Evolutionary conservation across 23 tunicate genomes (phyloP), one percentile per base, ranked within the genome.

Genomic region (Halocynthia roretzi): DNA sequence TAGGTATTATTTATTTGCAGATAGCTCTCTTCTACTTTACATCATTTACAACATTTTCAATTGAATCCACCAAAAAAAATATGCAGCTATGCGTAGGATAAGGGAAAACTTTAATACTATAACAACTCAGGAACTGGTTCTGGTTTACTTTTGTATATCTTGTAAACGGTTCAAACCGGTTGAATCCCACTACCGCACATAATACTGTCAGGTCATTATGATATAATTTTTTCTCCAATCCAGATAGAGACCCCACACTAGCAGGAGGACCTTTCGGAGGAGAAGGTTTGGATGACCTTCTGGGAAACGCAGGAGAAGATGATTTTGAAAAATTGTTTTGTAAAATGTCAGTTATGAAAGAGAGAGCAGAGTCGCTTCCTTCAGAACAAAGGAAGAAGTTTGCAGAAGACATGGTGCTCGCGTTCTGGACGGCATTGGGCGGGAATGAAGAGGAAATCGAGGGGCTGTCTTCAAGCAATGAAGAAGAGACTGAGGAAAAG

Each of bases 321-420:
- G 79, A 88, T 56, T 88, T 88, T 83, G 95, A 88, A 88, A 55
- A 57, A 6, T 77, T 88, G 6, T 88, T 88, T 56, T 81, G 80
- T 58, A 83, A 83, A 66, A 67, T 88, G 84, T 61, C 78, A 23
- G 57, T 77, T 5, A 57, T 88, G 21, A 88, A 88, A 83, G 82
- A 86, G 78, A 49, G 81, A 2, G 93, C 86, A 0, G 74, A 56
- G 10, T 66, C 83, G 10, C 60, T 83, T 50, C 85, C 93, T 10
- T 72, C 62, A n/a, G 61, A 78, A n/a, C 71, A 85, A 53, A 70
- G 86, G 58, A 87, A 83, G 71, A 85, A 77, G 14, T 82, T 82
- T 55, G 93, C 93, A 11, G 93, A 87, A 71, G 78, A 87, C 56
- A 85, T 82, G 11, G 93, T 87, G 54, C 62, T 69, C 5, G 93